Evolutionary conservation across 2,888 invertebrate genomes (phyloP).

Genomic region (Ptychoptera contaminata): DNA sequence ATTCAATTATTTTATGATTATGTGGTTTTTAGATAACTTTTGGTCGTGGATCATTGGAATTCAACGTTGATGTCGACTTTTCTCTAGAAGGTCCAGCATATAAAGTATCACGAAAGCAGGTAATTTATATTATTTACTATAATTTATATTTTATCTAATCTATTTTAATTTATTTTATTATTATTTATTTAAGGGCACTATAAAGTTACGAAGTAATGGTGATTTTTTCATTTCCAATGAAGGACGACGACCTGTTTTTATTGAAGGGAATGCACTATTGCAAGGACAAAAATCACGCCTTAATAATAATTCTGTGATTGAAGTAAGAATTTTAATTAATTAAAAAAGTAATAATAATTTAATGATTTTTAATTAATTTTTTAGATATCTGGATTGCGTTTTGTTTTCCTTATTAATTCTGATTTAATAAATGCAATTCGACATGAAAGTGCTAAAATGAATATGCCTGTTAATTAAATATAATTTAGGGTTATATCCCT

Average conservation of each 20-base stretch:
- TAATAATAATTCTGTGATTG: constrained; percentile 86
- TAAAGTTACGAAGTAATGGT: constrained; percentile 76
- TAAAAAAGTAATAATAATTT: constrained; percentile 1
- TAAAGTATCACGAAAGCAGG: constrained; percentile 80
- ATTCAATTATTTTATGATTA: too few species aligned
- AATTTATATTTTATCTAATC: too few species aligned
- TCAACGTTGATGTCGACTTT: constrained; percentile 83
- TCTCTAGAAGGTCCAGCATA: constrained; percentile 87
- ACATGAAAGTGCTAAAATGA: constrained; percentile 73
- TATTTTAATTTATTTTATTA: too few species aligned
- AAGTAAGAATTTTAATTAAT: constrained; percentile 37
- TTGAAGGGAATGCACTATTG: constrained; percentile 82
- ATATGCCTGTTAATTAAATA: constrained; percentile 32
- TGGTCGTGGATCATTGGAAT: constrained; percentile 77
- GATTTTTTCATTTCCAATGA: constrained; percentile 92
- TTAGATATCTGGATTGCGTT: constrained; percentile 74
- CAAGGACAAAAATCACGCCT: constrained; percentile 79
- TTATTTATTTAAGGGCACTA: constrained; percentile 42
- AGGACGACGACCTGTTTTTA: constrained; percentile 85
- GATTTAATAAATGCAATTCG: constrained; percentile 79
- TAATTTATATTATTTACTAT: too few species aligned
- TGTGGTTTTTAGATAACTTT: constrained; percentile 55
- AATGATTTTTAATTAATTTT: constrained; percentile 7
- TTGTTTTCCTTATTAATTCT: constrained; percentile 86
- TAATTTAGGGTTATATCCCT: background rate